A percentile compares a stretch with the other conserved stretches of the same genome.
Conservation (phyloP, 2,888 invertebrate genomes). For the Isotomurus palustris region DNA sequence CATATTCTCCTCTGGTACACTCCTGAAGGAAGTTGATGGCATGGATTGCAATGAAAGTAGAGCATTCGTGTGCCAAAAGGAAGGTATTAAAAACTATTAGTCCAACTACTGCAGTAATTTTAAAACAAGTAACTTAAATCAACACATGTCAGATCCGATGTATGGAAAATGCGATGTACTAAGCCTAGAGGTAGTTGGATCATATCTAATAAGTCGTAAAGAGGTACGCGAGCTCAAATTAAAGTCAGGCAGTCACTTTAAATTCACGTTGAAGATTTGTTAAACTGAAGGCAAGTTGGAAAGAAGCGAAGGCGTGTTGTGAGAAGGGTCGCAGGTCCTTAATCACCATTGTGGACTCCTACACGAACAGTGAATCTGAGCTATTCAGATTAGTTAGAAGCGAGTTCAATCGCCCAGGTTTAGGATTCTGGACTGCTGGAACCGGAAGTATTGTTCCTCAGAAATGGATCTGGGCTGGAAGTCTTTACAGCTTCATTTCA, state of each 20-base stretch:
- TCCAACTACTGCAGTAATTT: no score
- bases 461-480: constrained; percentile 8
- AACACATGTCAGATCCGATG: not conserved
- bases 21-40: no score
- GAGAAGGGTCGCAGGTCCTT: not conserved
- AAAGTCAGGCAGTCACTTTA: not conserved
- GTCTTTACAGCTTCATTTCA: not conserved
- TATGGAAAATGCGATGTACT: not conserved
- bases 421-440: constrained; percentile 5
- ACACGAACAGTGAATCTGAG: not conserved
- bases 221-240: not conserved
- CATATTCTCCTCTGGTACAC: no score
- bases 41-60: no score
- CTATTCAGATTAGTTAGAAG: not conserved
- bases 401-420: not conserved
- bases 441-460: not conserved
- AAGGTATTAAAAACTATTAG: no score
- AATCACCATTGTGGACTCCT: not conserved
- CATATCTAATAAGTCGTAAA: not conserved
- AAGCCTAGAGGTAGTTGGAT: not conserved
- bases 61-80: no score
- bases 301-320: constrained; percentile 2
- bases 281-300: not conserved
- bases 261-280: not conserved
- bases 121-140: no score